Conservation (phyloP, 2,888 invertebrate genomes). For the Xylota segnis region DNA sequence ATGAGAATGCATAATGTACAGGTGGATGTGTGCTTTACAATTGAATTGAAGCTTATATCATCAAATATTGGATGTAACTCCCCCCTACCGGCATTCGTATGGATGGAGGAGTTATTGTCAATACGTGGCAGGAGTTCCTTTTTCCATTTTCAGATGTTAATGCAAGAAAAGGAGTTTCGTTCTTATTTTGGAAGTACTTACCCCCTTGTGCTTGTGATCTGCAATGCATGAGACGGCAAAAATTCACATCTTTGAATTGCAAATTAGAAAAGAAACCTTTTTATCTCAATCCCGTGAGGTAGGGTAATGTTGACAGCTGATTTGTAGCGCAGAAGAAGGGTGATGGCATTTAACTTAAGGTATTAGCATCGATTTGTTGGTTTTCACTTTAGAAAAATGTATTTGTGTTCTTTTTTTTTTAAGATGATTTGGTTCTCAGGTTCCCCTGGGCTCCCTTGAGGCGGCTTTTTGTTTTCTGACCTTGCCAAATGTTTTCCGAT, state of each 20-base stretch:
- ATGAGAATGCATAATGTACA: conserved; percentile 12
- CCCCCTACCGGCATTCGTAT: background rate
- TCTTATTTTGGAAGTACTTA: conserved; percentile 3
- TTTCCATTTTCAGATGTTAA: conserved; percentile 25
- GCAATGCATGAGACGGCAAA: conserved; percentile 38
- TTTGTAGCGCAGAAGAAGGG: background rate
- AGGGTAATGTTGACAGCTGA: background rate
- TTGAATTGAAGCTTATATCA: conserved; percentile 32
- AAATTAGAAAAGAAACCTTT: conserved; percentile 49
- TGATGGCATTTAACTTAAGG: background rate
- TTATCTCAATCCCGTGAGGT: background rate
- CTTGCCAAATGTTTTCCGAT: no score
- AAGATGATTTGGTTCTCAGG: no score
- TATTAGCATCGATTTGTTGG: no score
- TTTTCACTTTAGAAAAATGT: no score
- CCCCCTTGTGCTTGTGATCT: conserved; percentile 34
- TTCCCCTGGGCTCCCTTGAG: no score
- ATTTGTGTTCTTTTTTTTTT: no score
- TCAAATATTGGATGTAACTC: conserved; percentile 28
- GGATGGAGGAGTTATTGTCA: conserved; percentile 17
- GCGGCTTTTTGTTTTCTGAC: no score
- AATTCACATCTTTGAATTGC: conserved; percentile 48
- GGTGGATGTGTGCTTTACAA: conserved; percentile 28
- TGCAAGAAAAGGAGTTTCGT: conserved; percentile 24
- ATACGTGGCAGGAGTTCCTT: conserved; percentile 12